Evolutionary conservation across 2,113 vertebrate genomes (phyloP).

Genomic region (Elaphurus davidianus): DNA sequence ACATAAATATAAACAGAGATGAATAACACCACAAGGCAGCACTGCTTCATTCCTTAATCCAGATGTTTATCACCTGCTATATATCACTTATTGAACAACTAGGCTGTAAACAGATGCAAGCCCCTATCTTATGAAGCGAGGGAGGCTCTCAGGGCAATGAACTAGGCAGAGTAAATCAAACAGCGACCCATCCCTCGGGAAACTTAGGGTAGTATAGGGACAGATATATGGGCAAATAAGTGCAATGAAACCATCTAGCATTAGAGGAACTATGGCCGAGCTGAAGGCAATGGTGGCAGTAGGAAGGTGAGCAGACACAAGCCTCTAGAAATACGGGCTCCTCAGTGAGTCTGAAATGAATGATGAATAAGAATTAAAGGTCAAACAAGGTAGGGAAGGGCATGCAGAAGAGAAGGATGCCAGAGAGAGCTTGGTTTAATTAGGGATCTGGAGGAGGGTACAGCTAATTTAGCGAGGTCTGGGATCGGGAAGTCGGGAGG

Average conservation of each 20-base stretch:
- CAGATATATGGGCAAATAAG: too few relatives aligned
- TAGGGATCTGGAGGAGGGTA: too few relatives aligned
- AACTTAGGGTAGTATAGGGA: too few relatives aligned
- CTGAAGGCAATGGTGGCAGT: background rate
- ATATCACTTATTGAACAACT: background rate
- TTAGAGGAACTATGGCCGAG: background rate
- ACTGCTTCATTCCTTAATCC: background rate
- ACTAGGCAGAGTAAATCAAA: background rate
- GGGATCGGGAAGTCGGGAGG: background rate
- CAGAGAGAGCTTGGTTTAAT: background rate
- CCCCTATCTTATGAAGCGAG: background rate
- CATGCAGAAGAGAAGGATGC: background rate
- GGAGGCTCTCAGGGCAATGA: background rate
- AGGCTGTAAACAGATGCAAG: background rate
- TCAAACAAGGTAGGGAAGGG: background rate
- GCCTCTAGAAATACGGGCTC: background rate
- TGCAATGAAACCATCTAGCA: background rate
- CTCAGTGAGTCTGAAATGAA: background rate
- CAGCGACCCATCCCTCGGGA: background rate
- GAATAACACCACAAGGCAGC: background rate
- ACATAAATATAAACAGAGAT: background rate
- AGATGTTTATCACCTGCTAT: background rate
- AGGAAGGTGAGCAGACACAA: background rate
- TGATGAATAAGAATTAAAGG: background rate
- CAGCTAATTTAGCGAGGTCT: background rate